Evolutionary conservation across 2,888 invertebrate species (phyloP), one percentile per base, ranked within the genome.

Genomic region (Hypena proboscidalis): DNA sequence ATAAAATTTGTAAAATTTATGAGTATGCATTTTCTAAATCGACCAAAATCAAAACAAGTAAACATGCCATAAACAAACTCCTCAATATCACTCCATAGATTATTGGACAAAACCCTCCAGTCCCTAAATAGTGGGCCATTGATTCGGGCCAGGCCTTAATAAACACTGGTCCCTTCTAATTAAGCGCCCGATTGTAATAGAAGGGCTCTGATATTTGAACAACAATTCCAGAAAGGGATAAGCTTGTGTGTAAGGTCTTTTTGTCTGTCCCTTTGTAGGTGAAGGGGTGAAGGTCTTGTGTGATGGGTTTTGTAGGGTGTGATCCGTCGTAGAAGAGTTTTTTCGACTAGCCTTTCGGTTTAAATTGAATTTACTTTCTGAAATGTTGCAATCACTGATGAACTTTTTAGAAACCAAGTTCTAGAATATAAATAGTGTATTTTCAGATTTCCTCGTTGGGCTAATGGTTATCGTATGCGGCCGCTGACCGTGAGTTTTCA

Each of bases 171-270:
- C 67, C 69, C 67, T 68, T 73, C 77, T 80, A 80, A 82, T 82
- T 82, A 81, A 76, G 72, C 70, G 65, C 46, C 67, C 64, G 70
- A 71, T 70, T 67, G 74, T 80, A 79, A 82, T 80, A 80, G 80
- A 76, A 80, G 77, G 76, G 76, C 70, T 65, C 53, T 71, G 76
- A 79, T 80, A 78, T 81, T 78, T 71, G 72, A 75, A 76, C 73
- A 74, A 74, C 73, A 71, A 70, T 70, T 66, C 70, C 70, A 72
- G 71, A 66, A 70, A 63, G 60, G 64, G 58, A 64, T 58, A 39
- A 49, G 53, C 59, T 38, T 58, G 52, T 53, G 39, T 48, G 53
- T 49, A 31, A 47, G 51, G 35, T 46, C 44, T 65, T 53, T 61
- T 48, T 50, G 52, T 60, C 31, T 34, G 10, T n/a, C 26, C 10